Conservation (phyloP, 2,797 vertebrate species). For the Phoeniculus purpureus region DNA sequence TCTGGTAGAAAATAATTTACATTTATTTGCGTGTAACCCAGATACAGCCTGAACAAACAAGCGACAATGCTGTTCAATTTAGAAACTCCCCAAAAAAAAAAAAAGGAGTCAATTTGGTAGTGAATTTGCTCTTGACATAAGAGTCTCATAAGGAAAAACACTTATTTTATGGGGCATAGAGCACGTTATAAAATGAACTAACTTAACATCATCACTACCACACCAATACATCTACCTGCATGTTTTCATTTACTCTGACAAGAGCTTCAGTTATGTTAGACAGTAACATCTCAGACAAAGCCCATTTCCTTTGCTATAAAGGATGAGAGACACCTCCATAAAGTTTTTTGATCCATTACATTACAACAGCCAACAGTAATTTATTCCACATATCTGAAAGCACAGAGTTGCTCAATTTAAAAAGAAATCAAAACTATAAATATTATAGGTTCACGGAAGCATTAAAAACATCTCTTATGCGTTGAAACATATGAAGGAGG, state of each 20-base stretch:
- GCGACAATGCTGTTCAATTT: rapidly evolving
- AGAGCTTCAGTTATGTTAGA: neutral
- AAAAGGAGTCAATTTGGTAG: neutral
- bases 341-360: neutral
- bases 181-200: neutral
- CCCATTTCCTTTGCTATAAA: neutral
- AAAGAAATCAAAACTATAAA: neutral
- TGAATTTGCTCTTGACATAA: neutral
- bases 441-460: neutral
- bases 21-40: neutral
- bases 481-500: neutral
- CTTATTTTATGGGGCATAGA: neutral
- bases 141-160: neutral
- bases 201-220: neutral
- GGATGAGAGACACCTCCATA: neutral
- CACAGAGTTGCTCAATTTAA: neutral
- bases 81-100: neutral
- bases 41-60: neutral
- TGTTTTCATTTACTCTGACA: neutral
- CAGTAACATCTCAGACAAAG: neutral
- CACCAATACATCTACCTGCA: neutral
- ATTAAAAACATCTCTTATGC: neutral
- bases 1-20: neutral
- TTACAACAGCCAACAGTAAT: neutral
- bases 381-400: neutral